Evolutionary conservation across 2,888 invertebrate species (phyloP), one percentile per base, ranked within the genome.

Genomic region (Drosophila anceps): DNA sequence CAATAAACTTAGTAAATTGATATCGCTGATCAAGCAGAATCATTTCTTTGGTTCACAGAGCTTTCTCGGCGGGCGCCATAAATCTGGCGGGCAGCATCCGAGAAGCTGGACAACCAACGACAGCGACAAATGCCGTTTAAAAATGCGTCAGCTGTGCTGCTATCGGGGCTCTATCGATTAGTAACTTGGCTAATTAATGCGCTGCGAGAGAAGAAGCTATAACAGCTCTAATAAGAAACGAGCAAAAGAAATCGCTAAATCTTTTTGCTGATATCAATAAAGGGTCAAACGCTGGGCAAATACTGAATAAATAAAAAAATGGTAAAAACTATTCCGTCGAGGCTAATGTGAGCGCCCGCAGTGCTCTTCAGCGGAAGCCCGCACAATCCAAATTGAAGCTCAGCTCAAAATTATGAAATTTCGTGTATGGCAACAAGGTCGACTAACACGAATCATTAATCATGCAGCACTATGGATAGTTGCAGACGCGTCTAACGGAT

Each of bases 101-200:
- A 57, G 27, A 39, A 55, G 61, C 33, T 51, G 31, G 41, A 37
- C 64, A 63, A 43, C 50, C 51, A 54, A 35, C 64, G 65, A 76
- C 80, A 64, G 43, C 67, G 61, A 76, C 81, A 67, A 88, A 80
- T 83, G 78, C 58, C 73, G 72, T 80, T 85, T 85, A 73, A 82
- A 79, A 39, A 27, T 65, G 81, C 74, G 59, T 54, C 79, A 81
- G 69, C 46, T 87, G 73, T 53, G 74, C 65, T 84, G 78, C 53
- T 70, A 77, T 70, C 64, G 82, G 59, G 20, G 58, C 51, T 81
- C 60, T 69, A 55, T 71, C 69, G 73, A 64, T 82, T 57, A 70
- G 77, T 68, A 48, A 63, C 65, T 83, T 53, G 53, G 69, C 62
- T 84, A 87, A 84, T 89, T 84, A 84, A 84, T 78, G 88, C 79